These are phyloP conservation scores for Gastracanthus pulcherrimus DNA, from an alignment of 2,888 invertebrate species.

Conservation along the genomic window DNA sequence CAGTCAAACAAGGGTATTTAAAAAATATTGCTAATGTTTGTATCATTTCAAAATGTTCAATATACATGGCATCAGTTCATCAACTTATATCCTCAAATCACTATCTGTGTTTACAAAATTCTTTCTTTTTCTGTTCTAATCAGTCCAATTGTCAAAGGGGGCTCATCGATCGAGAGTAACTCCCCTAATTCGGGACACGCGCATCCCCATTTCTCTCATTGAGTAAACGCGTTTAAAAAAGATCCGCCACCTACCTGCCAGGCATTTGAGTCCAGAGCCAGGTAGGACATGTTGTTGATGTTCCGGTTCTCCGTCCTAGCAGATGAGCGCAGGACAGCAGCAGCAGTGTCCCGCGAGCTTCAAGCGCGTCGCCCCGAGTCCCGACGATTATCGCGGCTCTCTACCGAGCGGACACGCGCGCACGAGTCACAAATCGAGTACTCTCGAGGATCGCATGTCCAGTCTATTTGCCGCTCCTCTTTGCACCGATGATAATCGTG, in stretches of 20 bases:
- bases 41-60: too few relatives aligned
- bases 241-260: slow-evolving; percentile 77
- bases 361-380: slow-evolving; percentile 43
- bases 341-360: slow-evolving; percentile 47
- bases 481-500: not conserved
- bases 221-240: not conserved
- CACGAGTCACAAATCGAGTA: slow-evolving; percentile 36
- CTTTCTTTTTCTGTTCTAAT: too few relatives aligned
- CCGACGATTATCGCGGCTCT: slow-evolving; percentile 34
- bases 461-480: not conserved
- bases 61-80: too few relatives aligned
- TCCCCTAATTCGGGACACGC: too few relatives aligned
- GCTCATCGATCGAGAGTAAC: too few relatives aligned
- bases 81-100: too few relatives aligned
- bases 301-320: slow-evolving; percentile 66
- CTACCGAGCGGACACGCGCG: too few relatives aligned
- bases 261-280: slow-evolving; percentile 78
- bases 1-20: too few relatives aligned
- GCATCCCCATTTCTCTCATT: not conserved
- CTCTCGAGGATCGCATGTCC: slow-evolving; percentile 56
- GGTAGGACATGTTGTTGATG: slow-evolving; percentile 75
- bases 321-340: slow-evolving; percentile 32
- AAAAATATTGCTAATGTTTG: too few relatives aligned
- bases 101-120: too few relatives aligned
- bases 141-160: too few relatives aligned